Evolutionary conservation across 2,888 invertebrate genomes (phyloP).

Genomic region (Hymenopus coronatus): DNA sequence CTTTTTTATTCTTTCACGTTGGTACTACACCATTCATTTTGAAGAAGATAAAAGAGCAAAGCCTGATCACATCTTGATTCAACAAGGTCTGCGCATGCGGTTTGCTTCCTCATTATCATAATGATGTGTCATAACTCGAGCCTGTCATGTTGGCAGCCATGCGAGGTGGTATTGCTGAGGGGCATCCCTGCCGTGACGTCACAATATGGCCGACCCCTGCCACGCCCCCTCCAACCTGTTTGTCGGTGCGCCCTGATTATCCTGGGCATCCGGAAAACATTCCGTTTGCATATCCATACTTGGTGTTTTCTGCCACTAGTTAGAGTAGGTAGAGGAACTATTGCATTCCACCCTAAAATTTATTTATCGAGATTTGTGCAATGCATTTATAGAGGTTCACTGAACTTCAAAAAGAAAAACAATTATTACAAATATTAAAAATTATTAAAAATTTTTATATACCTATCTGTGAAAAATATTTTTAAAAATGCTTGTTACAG

Average conservation of each 20-base stretch:
- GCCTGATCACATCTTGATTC: neutral
- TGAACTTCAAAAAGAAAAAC: too few species aligned
- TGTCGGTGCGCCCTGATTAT: neutral
- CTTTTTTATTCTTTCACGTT: neutral
- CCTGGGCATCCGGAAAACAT: too few species aligned
- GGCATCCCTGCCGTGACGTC: slow-evolving; percentile 18
- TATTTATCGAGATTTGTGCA: too few species aligned
- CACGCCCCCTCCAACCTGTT: slow-evolving; percentile 4
- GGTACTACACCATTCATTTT: neutral
- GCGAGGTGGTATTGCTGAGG: neutral
- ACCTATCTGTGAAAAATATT: too few species aligned
- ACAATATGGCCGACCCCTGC: slow-evolving; percentile 20
- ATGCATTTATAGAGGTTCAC: too few species aligned
- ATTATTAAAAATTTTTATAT: too few species aligned
- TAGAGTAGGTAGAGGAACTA: too few species aligned
- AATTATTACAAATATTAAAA: too few species aligned
- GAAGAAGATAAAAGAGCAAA: neutral
- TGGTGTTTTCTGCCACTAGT: too few species aligned
- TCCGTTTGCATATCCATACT: too few species aligned
- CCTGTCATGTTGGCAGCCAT: slow-evolving; percentile 14
- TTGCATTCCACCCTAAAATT: too few species aligned
- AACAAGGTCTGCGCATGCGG: neutral
- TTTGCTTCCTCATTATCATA: slow-evolving; percentile 18
- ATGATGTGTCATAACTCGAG: slow-evolving; percentile 28
- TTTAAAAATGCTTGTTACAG: too few species aligned